A percentile compares a stretch with the other conserved stretches of the same genome.
Evolutionary conservation across 1,140 invertebrate genomes (phyloP).

Genomic region (Platyscapa corneri): DNA sequence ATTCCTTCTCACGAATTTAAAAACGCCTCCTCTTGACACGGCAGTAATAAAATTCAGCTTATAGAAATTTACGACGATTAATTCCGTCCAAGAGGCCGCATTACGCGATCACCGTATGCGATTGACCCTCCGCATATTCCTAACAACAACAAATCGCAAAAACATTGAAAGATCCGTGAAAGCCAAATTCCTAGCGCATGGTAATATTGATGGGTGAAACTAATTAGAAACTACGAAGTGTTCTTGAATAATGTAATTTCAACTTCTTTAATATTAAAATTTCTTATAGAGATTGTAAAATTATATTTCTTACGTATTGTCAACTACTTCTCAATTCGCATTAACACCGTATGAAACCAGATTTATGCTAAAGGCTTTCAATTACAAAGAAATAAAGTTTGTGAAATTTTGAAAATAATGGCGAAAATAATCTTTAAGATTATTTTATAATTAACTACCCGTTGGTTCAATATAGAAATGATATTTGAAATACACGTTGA

Average conservation of each 20-base stretch:
- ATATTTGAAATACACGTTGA: too few relatives aligned
- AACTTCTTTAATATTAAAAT: not conserved
- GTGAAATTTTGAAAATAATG: too few relatives aligned
- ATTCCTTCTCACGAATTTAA: constrained; percentile 22
- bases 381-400: too few relatives aligned
- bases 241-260: not conserved
- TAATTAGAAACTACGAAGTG: not conserved
- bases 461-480: too few relatives aligned
- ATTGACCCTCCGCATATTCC: not conserved
- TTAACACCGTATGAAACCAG: too few relatives aligned
- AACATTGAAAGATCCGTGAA: not conserved
- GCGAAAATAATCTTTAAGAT: too few relatives aligned
- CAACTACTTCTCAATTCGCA: not conserved
- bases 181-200: not conserved
- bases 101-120: not conserved
- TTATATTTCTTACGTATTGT: not conserved
- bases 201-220: not conserved
- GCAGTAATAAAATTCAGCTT: constrained; percentile 44
- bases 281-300: not conserved
- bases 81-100: constrained; percentile 6
- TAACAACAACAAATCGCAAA: constrained; percentile 20
- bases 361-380: too few relatives aligned
- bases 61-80: constrained; percentile 47
- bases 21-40: constrained; percentile 31
- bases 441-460: too few relatives aligned